Evolutionary conservation across 2,113 vertebrate species (phyloP), one percentile per base, ranked within the genome.

Genomic region (Notarius quadriscutis): DNA sequence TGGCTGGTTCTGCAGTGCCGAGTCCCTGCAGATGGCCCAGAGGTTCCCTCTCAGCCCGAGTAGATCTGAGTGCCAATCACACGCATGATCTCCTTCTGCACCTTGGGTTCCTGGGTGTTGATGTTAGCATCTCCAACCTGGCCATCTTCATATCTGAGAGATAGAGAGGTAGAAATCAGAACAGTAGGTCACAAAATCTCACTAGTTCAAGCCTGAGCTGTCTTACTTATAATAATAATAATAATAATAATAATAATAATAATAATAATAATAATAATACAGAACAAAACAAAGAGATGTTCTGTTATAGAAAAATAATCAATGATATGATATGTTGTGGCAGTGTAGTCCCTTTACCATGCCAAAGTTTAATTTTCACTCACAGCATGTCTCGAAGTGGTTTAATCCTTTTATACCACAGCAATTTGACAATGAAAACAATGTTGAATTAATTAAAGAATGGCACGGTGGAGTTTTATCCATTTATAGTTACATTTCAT

Each of bases 91-190:
- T 99, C 98, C 95, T 99, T 99, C 95, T 99, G 98, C 90, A 99
- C 98, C 94, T 99, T 99, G 90, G 98, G 98, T 95, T 99, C 98
- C 96, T 99, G 98, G 95, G 98, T 99, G 96, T 99, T 99, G 93
- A 99, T 99, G 94, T 99, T 99, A 91, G 98, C 98, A 2, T 99
- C 98, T 93, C 98, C 98, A 90, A 99, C 98, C 93, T 99, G 98
- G 86, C 98, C 98, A 10, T 99, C 98, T 92, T 99, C 98, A 5
- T 99, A 99, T 94, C 98, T 99, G 95, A 81, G 53, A 89, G 51
- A 57, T 22, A 25, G 9, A 41, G 27, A 25, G 58, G 63, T 53
- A 57, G 27, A 53, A 12, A 3, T 6, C 15, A 51, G 11, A n/a
- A 27, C 11, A 65, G 17, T 50, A 8, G 0, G 9, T 22, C 3